Evolutionary conservation across 2,888 invertebrate species (phyloP).

Genomic region (Pristionchus fissidentatus): DNA sequence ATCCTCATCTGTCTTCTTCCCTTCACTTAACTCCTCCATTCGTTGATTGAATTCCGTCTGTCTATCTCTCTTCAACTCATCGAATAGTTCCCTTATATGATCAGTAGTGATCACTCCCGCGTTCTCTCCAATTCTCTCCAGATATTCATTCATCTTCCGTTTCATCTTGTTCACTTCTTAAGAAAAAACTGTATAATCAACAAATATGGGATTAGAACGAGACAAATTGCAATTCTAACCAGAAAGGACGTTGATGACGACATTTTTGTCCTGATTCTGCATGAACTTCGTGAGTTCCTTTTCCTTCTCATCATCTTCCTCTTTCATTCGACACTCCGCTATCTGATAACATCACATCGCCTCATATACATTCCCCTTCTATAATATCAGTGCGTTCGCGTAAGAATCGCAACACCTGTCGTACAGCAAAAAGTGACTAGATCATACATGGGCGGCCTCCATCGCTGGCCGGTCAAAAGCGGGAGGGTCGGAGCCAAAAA

Average conservation of each 20-base stretch:
- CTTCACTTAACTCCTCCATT: constrained; percentile 31
- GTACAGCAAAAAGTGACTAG: too few relatives aligned
- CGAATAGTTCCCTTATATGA: constrained; percentile 58
- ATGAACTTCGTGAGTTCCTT: constrained; percentile 32
- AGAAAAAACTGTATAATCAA: neutral
- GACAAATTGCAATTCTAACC: constrained; percentile 17
- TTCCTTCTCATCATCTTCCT: constrained; percentile 1
- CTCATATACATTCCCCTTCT: neutral
- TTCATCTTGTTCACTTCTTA: constrained; percentile 60
- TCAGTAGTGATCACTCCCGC: constrained; percentile 53
- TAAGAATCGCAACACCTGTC: neutral
- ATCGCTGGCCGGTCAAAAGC: too few relatives aligned
- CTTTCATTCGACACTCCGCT: constrained; percentile 11
- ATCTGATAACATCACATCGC: neutral
- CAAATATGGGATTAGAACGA: neutral
- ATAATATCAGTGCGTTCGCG: too few relatives aligned
- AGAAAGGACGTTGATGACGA: constrained; percentile 25
- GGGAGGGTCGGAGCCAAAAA: too few relatives aligned
- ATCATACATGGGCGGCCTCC: too few relatives aligned
- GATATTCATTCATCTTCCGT: constrained; percentile 53
- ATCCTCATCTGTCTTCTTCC: constrained; percentile 41
- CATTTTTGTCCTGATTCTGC: constrained; percentile 2
- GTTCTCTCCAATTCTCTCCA: constrained; percentile 30
- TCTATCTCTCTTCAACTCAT: constrained; percentile 49
- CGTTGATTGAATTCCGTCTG: constrained; percentile 20